Conservation (phyloP, 1,140 invertebrate species). For the Contarinia nasturtii region DNA sequence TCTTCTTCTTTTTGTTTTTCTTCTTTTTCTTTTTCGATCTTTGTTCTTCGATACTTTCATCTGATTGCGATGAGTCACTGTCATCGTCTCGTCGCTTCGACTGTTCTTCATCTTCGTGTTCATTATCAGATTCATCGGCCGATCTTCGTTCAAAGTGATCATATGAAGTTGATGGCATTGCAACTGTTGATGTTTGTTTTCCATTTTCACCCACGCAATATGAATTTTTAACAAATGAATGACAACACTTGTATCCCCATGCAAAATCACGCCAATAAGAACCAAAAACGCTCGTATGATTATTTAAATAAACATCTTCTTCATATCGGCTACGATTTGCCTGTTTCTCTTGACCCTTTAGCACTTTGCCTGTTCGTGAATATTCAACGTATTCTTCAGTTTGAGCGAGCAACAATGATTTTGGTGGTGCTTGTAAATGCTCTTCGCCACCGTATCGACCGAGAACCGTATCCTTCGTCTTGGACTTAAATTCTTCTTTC, state of each 20-base stretch:
- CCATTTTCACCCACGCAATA: constrained; percentile 74
- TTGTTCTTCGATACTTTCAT: constrained; percentile 40
- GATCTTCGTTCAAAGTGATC: constrained; percentile 8
- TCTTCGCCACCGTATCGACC: constrained; percentile 84
- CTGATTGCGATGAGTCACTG: constrained; percentile 16
- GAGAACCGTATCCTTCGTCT: constrained; percentile 55
- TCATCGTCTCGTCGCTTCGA: constrained; percentile 27
- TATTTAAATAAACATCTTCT: constrained; percentile 83
- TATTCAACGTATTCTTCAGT: constrained; percentile 95
- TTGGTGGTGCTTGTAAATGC: constrained; percentile 70
- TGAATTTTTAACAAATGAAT: constrained; percentile 81
- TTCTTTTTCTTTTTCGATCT: constrained; percentile 45
- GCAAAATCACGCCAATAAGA: constrained; percentile 80
- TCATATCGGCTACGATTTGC: constrained; percentile 70
- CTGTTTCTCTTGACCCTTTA: constrained; percentile 71
- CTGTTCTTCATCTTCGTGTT: constrained; percentile 23
- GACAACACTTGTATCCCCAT: constrained; percentile 95
- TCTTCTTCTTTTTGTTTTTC: constrained; percentile 32
- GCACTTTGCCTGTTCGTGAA: constrained; percentile 73
- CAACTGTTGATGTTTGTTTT: constrained; percentile 12
- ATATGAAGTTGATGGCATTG: constrained; percentile 1
- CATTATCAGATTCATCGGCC: constrained; percentile 9
- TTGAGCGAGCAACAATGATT: constrained; percentile 76
- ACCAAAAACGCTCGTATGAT: constrained; percentile 89
- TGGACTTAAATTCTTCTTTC: constrained; percentile 67